Percentiles rank a stretch among this genome's conserved stretches.
Evolutionary conservation across 2,797 vertebrate species (phyloP).

Genomic region (Eulemur albifrons): DNA sequence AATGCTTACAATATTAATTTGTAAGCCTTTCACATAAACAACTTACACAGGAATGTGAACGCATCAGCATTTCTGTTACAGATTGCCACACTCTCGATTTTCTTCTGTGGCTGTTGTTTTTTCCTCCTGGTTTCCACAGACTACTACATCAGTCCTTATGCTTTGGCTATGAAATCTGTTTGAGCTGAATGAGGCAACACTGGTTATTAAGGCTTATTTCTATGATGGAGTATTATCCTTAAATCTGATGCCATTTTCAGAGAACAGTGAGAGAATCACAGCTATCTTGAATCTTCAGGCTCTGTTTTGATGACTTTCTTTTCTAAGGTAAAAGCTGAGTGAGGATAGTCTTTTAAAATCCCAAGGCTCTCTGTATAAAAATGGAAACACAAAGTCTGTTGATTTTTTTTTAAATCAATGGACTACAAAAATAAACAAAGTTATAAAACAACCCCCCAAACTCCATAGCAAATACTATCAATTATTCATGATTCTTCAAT

Average conservation of each 20-base stretch:
- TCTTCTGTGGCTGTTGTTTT: conserved; percentile 67
- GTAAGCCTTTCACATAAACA: conserved; percentile 82
- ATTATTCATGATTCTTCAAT: neutral
- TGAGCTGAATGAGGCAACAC: conserved; percentile 94
- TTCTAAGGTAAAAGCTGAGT: conserved; percentile 91
- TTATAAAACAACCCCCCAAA: neutral
- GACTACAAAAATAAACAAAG: neutral
- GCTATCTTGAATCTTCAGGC: conserved; percentile 98
- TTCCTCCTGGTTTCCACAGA: conserved; percentile 78
- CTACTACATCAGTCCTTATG: conserved; percentile 84
- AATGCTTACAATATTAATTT: conserved; percentile 86
- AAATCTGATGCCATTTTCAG: conserved; percentile 74
- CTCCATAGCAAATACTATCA: neutral
- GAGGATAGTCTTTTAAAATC: conserved; percentile 91
- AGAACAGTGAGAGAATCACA: conserved; percentile 66
- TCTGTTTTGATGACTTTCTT: conserved; percentile 98
- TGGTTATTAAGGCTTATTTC: conserved; percentile 99
- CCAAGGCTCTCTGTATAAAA: conserved; percentile 91
- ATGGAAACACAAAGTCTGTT: conserved; percentile 29
- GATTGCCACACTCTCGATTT: conserved; percentile 69
- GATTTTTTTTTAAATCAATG: conserved; percentile 29
- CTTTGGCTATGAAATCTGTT: conserved; percentile 89
- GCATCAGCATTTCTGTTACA: conserved; percentile 83
- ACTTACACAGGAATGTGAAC: conserved; percentile 85
- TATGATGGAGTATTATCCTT: conserved; percentile 87